Evolutionary conservation across 2,888 invertebrate species (phyloP), one percentile per base, ranked within the genome.

Genomic region (Cheilosia vulpina): DNA sequence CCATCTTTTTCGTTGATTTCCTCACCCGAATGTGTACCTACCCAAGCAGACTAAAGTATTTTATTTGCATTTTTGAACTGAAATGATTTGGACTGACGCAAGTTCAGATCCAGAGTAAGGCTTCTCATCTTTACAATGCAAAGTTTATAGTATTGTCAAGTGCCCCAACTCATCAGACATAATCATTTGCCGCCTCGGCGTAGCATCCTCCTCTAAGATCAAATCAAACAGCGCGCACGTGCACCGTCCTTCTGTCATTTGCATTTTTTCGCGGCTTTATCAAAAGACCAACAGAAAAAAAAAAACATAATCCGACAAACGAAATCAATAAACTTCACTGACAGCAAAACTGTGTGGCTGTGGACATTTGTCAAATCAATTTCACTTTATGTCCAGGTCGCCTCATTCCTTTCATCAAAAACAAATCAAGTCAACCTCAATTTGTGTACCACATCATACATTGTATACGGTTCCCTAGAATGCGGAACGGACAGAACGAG

Each of bases 281-380:
- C 69, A 69, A 43, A 66, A 19, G 52, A 41, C 11, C 27, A 27
- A 27, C 27, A 27, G 27, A 7, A 6, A 34, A 4, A 5, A 17
- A 4, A 34, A 21, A 17, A 63, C 17, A 47, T 50, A 50, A 73
- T 47, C 38, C 9, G 17, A 24, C 24, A 47, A 55, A 41, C 45
- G 58, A 57, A 68, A 58, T 58, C 58, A 50, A 77, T 65, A 76
- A 57, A 47, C 57, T 63, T 34, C 34, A 6, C 47, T 60, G 52
- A 68, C 69, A 50, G 57, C n/a, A 21, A 41, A 62, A 80, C 13
- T 38, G 58, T 66, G 45, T 55, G 63, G 45, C 73, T 73, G 45
- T 55, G 63, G 45, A 80, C 68, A 85, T 76, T 85, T 85, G 80
- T 80, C 80, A 81, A 66, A 76, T n/a, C n/a, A 60, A 57, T 62